phyloP scores from a whole-genome alignment of 2,113 vertebrate genomes.

The Eulemur rufifrons region DNA sequence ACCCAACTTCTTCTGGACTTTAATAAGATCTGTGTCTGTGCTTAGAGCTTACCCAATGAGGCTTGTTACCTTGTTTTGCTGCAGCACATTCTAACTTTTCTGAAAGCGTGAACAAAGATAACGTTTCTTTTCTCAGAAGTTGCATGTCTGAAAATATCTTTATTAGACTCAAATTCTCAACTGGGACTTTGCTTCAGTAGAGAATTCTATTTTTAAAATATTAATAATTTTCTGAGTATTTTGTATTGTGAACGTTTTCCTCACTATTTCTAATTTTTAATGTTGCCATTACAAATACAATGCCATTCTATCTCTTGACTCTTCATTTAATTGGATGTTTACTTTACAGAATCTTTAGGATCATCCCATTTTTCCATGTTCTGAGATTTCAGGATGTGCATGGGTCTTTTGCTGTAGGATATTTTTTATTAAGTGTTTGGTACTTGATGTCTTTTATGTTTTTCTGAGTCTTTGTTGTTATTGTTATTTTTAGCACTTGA shows the following conservation, averaged over 20 bases:
- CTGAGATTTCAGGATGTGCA: neutral
- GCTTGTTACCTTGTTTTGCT: neutral
- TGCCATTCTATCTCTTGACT: neutral
- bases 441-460: neutral
- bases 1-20: neutral
- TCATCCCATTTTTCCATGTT: neutral
- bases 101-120: neutral
- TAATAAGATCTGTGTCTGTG: neutral
- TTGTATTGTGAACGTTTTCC: neutral
- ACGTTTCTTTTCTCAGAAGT: neutral
- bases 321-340: neutral
- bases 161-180: neutral
- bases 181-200: neutral
- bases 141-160: neutral
- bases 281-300: neutral
- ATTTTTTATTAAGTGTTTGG: neutral
- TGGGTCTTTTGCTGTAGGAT: neutral
- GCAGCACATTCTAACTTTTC: neutral
- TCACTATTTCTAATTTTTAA: neutral
- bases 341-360: neutral
- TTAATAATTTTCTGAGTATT: neutral
- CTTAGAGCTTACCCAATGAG: neutral
- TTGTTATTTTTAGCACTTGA: neutral
- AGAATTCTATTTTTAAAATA: neutral
- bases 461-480: neutral